phyloP scores from a whole-genome alignment of 2,797 vertebrate species.

The Gallinago stenura region DNA sequence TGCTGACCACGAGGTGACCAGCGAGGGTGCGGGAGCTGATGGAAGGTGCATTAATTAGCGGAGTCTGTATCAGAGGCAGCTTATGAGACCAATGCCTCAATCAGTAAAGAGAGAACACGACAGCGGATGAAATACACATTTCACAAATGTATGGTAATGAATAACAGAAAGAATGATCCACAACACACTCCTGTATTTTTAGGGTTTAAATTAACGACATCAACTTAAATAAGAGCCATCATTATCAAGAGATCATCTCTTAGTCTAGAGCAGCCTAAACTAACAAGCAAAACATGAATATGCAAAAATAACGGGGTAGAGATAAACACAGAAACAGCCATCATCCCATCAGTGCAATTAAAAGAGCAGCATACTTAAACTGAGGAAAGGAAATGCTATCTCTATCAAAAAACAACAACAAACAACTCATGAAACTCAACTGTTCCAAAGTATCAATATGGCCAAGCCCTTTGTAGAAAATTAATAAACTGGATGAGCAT shows the following conservation, averaged over 20 bases:
- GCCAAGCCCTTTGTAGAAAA: not conserved
- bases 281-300: slow-evolving; percentile 69
- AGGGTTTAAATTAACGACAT: slow-evolving; percentile 61
- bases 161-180: slow-evolving; percentile 14
- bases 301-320: slow-evolving; percentile 47
- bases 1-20: not conserved
- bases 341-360: slow-evolving; percentile 61
- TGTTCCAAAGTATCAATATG: not conserved
- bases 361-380: not conserved
- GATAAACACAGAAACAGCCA: slow-evolving; percentile 65
- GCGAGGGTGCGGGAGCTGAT: fast-evolving
- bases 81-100: not conserved
- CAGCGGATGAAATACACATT: not conserved
- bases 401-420: slow-evolving; percentile 39
- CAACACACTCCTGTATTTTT: slow-evolving; percentile 53
- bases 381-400: slow-evolving; percentile 11
- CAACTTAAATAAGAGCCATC: slow-evolving; percentile 45
- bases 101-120: not conserved
- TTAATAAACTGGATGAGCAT: not conserved
- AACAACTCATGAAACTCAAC: slow-evolving; percentile 10
- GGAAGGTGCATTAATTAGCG: not conserved
- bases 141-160: not conserved
- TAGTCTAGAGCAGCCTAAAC: slow-evolving; percentile 24
- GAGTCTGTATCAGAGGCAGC: fast-evolving
- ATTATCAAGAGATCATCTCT: slow-evolving; percentile 49